Evolutionary conservation across 23 tunicate species (phyloP).

Genomic region (Ciona savignyi): DNA sequence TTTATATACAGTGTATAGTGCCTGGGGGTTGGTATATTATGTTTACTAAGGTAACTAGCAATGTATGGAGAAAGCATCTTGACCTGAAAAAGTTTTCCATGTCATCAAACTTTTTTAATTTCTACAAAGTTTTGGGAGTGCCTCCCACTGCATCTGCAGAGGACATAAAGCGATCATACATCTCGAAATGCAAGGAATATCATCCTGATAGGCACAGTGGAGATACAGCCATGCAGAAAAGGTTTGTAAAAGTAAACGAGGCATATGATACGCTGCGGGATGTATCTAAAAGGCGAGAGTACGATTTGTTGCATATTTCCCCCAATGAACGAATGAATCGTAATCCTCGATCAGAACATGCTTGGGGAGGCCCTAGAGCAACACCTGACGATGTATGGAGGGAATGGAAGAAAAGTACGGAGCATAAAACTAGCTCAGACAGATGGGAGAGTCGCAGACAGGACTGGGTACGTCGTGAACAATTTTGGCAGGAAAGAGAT

Average conservation of each 20-base stretch:
- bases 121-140: constrained; percentile 23
- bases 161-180: constrained; percentile 32
- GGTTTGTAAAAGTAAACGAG: constrained; percentile 34
- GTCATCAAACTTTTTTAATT: not conserved
- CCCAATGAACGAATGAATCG: not conserved
- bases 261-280: constrained; percentile 32
- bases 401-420: constrained; percentile 6
- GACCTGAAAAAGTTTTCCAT: not conserved
- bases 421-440: not conserved
- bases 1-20: not conserved
- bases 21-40: not conserved
- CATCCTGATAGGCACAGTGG: constrained; percentile 43
- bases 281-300: not conserved
- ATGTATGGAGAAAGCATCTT: not conserved
- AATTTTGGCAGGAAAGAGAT: not conserved
- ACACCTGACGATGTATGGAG: constrained; percentile 54
- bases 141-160: constrained; percentile 6
- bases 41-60: not conserved
- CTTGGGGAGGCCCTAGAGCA: not conserved
- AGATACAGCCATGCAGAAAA: constrained; percentile 28
- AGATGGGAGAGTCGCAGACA: not conserved
- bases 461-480: not conserved
- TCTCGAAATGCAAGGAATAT: constrained; percentile 30
- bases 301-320: constrained; percentile 6
- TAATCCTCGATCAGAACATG: not conserved